phyloP scores from a whole-genome alignment of 2,113 vertebrate species.

The Scalopus aquaticus region DNA sequence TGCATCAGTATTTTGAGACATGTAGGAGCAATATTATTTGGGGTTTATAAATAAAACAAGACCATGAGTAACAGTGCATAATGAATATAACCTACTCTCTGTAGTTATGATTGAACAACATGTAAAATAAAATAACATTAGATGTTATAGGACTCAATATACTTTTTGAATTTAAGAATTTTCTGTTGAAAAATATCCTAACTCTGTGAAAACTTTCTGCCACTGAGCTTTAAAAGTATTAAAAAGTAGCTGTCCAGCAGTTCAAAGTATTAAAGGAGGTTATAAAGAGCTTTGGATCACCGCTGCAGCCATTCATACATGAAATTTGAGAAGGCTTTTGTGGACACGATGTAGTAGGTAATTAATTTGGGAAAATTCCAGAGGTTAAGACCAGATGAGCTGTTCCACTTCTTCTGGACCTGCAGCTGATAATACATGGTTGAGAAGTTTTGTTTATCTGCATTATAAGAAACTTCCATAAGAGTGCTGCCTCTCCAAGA shows the following conservation, averaged over 20 bases:
- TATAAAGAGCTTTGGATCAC: constrained; percentile 41
- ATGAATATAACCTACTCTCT: neutral
- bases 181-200: constrained; percentile 21
- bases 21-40: neutral
- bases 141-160: neutral
- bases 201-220: constrained; percentile 22
- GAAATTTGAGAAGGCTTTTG: constrained; percentile 63
- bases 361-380: constrained; percentile 75
- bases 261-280: constrained; percentile 44
- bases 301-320: constrained; percentile 60
- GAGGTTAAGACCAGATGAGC: constrained; percentile 50
- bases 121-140: neutral
- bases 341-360: constrained; percentile 42
- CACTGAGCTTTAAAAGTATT: constrained; percentile 45
- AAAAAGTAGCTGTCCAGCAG: constrained; percentile 56
- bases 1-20: neutral
- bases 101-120: neutral
- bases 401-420: constrained; percentile 33
- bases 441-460: constrained; percentile 54
- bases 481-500: neutral
- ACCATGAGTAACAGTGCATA: neutral
- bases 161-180: constrained; percentile 20
- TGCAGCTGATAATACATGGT: constrained; percentile 53
- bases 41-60: neutral
- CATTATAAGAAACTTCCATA: neutral